phyloP scores from a whole-genome alignment of 2,113 vertebrate genomes.

The Mionectes macconnelli region DNA sequence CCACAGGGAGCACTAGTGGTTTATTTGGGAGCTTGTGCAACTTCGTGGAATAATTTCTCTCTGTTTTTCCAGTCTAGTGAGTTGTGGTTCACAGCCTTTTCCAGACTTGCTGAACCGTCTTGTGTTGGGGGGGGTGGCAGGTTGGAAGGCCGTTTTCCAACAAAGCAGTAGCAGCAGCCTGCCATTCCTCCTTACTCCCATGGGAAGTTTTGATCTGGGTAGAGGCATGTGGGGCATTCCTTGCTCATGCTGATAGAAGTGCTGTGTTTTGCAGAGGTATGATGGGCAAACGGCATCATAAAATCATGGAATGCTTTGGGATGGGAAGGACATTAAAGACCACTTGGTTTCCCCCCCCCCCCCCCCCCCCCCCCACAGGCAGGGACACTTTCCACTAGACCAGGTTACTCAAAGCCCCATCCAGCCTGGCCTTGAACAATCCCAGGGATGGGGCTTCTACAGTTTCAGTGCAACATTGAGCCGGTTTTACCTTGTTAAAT shows the following conservation, averaged over 20 bases:
- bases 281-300: background rate
- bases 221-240: background rate
- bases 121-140: accelerated
- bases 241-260: background rate
- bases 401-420: accelerated
- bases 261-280: background rate
- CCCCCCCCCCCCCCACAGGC: background rate
- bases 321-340: background rate
- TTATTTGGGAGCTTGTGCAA: background rate
- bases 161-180: background rate
- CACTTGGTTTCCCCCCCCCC: background rate
- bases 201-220: accelerated
- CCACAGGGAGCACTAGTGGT: background rate
- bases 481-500: background rate
- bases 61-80: background rate
- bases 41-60: background rate
- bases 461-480: accelerated
- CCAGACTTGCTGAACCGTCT: background rate
- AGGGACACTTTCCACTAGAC: background rate
- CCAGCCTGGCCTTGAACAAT: background rate
- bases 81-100: background rate
- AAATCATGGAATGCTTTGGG: background rate
- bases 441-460: background rate
- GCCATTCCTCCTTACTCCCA: background rate
- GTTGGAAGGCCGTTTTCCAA: background rate